Conservation (phyloP, 2,113 vertebrate genomes). For the Oryctolagus cuniculus region DNA sequence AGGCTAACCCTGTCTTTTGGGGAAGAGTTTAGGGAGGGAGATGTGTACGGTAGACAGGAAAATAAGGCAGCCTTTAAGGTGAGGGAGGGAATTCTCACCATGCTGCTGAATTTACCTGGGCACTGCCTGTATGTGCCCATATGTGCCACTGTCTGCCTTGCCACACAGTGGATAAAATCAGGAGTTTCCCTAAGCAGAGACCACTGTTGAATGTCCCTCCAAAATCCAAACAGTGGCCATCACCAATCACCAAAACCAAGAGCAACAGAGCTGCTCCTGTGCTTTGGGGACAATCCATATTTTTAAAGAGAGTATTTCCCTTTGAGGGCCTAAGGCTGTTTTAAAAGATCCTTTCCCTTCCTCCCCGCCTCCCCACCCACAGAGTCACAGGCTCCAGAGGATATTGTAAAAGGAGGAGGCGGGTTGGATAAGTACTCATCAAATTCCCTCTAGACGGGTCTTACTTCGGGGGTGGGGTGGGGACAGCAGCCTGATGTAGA, state of each 20-base stretch:
- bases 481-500: neutral
- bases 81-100: neutral
- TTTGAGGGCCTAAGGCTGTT: neutral
- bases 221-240: neutral
- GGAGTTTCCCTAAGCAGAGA: conserved; percentile 12
- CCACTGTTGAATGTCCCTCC: neutral
- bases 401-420: neutral
- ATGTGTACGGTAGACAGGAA: neutral
- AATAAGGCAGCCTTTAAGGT: neutral
- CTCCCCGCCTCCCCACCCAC: rapidly evolving
- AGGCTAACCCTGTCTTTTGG: neutral
- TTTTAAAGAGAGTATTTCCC: neutral
- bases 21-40: neutral
- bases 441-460: neutral
- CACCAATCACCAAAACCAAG: neutral
- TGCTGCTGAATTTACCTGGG: neutral
- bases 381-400: neutral
- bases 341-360: neutral
- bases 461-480: neutral
- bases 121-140: neutral
- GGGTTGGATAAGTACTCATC: neutral
- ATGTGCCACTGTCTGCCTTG: neutral
- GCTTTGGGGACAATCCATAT: neutral
- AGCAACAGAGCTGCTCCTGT: neutral
- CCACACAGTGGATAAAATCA: neutral